Conservation (phyloP, 2,113 vertebrate genomes). For the Sceloporus tristichus region DNA sequence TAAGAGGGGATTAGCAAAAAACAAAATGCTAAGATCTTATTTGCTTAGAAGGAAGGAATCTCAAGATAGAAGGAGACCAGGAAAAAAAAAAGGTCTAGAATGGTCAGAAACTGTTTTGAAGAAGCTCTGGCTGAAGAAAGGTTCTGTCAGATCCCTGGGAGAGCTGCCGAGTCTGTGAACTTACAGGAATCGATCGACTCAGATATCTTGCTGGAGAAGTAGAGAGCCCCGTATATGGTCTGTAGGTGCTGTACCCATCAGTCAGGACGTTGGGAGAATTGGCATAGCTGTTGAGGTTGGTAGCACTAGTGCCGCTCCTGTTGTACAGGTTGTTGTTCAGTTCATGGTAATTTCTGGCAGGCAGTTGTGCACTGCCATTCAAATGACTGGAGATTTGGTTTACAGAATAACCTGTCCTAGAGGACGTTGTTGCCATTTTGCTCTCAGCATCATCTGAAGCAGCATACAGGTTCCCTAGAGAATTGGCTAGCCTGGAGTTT, state of each 20-base stretch:
- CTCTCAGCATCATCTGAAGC: slow-evolving; percentile 79
- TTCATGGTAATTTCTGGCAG: slow-evolving; percentile 80
- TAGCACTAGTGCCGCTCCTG: slow-evolving; percentile 73
- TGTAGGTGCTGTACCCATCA: slow-evolving; percentile 70
- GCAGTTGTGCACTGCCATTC: slow-evolving; percentile 75
- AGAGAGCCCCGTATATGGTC: slow-evolving; percentile 79
- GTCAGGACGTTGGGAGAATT: slow-evolving; percentile 62
- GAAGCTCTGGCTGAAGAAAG: slow-evolving; percentile 61
- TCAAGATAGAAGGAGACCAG: slow-evolving; percentile 35
- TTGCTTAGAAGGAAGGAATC: slow-evolving; percentile 33
- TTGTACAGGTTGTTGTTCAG: slow-evolving; percentile 90
- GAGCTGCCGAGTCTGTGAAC: slow-evolving; percentile 74
- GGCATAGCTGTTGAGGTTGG: slow-evolving; percentile 66
- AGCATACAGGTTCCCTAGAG: slow-evolving; percentile 90
- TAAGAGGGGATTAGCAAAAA: slow-evolving; percentile 60
- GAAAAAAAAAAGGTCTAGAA: slow-evolving; percentile 53
- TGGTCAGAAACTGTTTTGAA: slow-evolving; percentile 48
- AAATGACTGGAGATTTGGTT: slow-evolving; percentile 77
- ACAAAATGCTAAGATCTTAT: slow-evolving; percentile 34
- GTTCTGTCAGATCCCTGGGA: slow-evolving; percentile 54
- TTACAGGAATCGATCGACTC: slow-evolving; percentile 95
- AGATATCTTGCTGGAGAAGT: slow-evolving; percentile 85
- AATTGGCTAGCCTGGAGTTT: slow-evolving; percentile 92
- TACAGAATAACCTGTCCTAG: slow-evolving; percentile 76
- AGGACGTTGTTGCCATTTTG: slow-evolving; percentile 70